These are phyloP conservation scores for Neoniphon sammara DNA, from an alignment of 2,797 vertebrate genomes.

Conservation along the genomic window DNA sequence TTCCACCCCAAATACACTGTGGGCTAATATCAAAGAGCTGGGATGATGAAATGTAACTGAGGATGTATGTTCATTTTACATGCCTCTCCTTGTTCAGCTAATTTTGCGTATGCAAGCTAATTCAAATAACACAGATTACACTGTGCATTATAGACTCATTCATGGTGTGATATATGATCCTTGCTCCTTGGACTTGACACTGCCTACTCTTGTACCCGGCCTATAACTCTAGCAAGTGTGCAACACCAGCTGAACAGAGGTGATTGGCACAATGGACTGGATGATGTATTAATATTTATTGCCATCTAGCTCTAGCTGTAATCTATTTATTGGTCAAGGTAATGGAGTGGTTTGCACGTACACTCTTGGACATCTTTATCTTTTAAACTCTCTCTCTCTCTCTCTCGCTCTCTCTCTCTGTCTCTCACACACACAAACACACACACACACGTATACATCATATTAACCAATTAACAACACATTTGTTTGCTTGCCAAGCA, in stretches of 20 bases:
- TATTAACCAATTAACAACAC: neutral
- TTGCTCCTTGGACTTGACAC: neutral
- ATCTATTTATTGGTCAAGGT: neutral
- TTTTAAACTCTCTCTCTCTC: neutral
- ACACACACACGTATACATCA: too few relatives aligned
- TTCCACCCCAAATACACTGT: slow-evolving; percentile 2
- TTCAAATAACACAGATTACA: neutral
- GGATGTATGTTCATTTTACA: slow-evolving; percentile 16
- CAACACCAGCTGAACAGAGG: neutral
- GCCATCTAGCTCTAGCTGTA: neutral
- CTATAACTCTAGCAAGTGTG: neutral
- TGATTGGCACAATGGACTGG: slow-evolving; percentile 7
- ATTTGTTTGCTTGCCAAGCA: slow-evolving; percentile 4
- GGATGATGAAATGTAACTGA: slow-evolving; percentile 19
- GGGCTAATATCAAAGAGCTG: slow-evolving; percentile 37
- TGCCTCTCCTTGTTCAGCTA: neutral
- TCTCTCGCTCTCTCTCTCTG: neutral
- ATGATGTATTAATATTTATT: neutral
- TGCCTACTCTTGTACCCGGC: slow-evolving; percentile 10
- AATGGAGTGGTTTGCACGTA: slow-evolving; percentile 9
- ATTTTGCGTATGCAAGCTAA: neutral
- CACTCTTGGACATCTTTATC: too few relatives aligned
- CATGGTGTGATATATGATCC: neutral
- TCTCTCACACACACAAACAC: neutral
- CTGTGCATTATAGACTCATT: neutral